Evolutionary conservation across 2,888 invertebrate species (phyloP).

Genomic region (Dicycla oo): DNA sequence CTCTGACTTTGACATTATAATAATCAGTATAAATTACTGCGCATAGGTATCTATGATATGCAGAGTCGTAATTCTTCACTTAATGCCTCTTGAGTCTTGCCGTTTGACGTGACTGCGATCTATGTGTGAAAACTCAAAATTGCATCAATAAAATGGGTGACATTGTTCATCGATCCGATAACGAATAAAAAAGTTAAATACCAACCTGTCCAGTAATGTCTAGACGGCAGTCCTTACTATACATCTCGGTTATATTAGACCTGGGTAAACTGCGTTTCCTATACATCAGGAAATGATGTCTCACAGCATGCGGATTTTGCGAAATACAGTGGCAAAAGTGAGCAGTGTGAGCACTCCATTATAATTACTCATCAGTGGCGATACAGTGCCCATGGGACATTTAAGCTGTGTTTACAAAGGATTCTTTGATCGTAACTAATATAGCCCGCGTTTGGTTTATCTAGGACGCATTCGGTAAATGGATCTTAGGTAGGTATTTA

Average conservation of each 20-base stretch:
- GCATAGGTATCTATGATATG: background rate
- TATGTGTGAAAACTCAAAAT: background rate
- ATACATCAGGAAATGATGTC: background rate
- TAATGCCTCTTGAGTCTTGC: background rate
- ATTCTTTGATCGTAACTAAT: constrained; percentile 40
- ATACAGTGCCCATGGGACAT: constrained; percentile 8
- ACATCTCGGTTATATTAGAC: no score
- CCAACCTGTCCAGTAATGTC: no score
- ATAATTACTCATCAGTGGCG: constrained; percentile 2
- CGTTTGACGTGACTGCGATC: background rate
- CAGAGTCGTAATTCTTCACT: background rate
- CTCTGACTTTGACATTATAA: background rate
- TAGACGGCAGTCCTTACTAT: no score
- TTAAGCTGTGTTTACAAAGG: constrained; percentile 47
- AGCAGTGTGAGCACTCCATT: constrained; percentile 4
- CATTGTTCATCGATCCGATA: no score
- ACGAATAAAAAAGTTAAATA: no score
- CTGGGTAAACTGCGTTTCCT: no score
- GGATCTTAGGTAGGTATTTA: background rate
- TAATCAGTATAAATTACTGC: background rate
- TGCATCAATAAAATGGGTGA: no score
- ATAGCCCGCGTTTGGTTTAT: constrained; percentile 27
- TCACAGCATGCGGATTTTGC: background rate
- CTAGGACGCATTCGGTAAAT: background rate
- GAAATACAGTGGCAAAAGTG: background rate